These are phyloP conservation scores for Rotaria sp. DNA, from an alignment of 2,888 invertebrate species.

Conservation along the genomic window DNA sequence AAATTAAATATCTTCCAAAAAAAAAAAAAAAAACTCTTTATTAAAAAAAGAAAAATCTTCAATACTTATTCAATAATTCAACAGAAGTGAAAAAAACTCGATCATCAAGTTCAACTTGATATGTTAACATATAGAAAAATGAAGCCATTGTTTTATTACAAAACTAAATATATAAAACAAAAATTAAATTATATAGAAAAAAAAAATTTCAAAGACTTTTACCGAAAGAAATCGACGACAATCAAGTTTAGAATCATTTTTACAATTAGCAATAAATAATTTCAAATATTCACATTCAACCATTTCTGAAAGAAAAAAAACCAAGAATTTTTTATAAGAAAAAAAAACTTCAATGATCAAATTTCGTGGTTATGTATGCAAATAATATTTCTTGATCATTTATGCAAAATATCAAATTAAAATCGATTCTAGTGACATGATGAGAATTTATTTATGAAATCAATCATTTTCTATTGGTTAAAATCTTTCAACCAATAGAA, in stretches of 20 bases:
- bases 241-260: not conserved
- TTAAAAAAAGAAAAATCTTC: not conserved
- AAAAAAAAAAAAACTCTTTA: not conserved
- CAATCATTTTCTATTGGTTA: not conserved
- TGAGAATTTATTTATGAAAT: no score
- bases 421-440: not conserved
- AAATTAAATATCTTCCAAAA: not conserved
- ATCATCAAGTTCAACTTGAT: not conserved
- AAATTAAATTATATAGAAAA: not conserved
- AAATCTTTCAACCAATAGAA: not conserved
- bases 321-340: not conserved
- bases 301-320: not conserved
- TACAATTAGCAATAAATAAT: not conserved
- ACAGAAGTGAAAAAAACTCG: not conserved
- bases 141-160: slow-evolving; percentile 17
- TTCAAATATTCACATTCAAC: slow-evolving; percentile 23
- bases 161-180: not conserved
- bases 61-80: slow-evolving; percentile 5
- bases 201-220: no score
- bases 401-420: not conserved
- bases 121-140: not conserved
- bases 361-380: not conserved
- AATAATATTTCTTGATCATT: not conserved
- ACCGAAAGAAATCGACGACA: not conserved
- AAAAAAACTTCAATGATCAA: not conserved